Conservation (phyloP, 1,140 invertebrate genomes). For the Mycetomoellerius zeteki region DNA sequence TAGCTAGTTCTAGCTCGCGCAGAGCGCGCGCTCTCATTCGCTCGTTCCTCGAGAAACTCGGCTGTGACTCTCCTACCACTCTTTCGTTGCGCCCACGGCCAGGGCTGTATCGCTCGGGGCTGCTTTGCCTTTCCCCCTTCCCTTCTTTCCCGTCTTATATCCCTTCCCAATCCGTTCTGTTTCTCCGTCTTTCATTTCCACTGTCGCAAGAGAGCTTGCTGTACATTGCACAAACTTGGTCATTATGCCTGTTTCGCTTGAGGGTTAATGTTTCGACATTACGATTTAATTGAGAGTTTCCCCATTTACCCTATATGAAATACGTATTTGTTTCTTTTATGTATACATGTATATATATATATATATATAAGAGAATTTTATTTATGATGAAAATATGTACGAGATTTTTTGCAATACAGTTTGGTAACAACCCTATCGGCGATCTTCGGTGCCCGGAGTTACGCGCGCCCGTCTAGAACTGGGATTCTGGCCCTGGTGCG, state of each 20-base stretch:
- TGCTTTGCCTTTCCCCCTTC: slow-evolving; percentile 45
- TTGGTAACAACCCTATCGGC: background rate
- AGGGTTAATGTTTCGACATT: background rate
- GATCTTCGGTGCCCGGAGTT: background rate
- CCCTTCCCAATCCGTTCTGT: background rate
- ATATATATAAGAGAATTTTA: background rate
- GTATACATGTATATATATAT: too few species aligned
- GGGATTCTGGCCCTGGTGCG: background rate
- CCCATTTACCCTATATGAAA: background rate
- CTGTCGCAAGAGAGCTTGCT: slow-evolving; percentile 5
- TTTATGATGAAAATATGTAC: background rate
- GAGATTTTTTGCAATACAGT: background rate
- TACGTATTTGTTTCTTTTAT: background rate
- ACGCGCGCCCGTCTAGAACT: background rate
- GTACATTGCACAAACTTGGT: background rate
- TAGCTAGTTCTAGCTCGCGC: slow-evolving; percentile 77
- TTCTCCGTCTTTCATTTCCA: slow-evolving; percentile 12
- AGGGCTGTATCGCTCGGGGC: slow-evolving; percentile 76
- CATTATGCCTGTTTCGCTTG: background rate
- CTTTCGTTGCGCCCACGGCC: slow-evolving; percentile 72
- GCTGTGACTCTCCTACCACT: slow-evolving; percentile 67
- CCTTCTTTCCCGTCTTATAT: slow-evolving; percentile 11
- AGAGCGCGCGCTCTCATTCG: slow-evolving; percentile 59
- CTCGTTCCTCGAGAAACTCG: slow-evolving; percentile 66
- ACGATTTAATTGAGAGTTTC: background rate